Percentiles rank a stretch among this genome's conserved stretches.
Conservation (phyloP, 2,888 invertebrate species). For the Nasonovia ribisnigri region DNA sequence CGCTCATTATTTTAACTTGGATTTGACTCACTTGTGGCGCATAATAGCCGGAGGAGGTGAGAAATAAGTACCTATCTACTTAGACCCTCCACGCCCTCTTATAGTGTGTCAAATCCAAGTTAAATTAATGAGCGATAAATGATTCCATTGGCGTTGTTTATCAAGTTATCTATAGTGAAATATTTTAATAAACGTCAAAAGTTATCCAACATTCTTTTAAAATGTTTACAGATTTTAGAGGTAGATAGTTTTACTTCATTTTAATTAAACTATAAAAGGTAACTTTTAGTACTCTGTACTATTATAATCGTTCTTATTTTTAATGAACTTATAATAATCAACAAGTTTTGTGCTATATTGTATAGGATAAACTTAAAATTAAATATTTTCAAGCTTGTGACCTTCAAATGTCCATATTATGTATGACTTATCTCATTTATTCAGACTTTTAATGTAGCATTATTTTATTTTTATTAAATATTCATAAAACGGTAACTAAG, state of each 20-base stretch:
- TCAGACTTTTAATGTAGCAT: background rate
- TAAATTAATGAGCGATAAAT: too few species aligned
- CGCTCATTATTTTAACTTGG: too few species aligned
- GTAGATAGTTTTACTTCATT: background rate
- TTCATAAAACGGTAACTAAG: background rate
- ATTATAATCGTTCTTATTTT: background rate
- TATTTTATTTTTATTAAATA: background rate
- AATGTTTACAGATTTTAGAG: background rate
- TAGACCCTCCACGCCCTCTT: too few species aligned
- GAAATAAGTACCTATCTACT: too few species aligned
- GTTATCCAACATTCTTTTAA: too few species aligned
- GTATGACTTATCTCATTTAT: background rate
- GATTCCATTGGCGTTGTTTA: too few species aligned
- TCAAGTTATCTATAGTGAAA: too few species aligned
- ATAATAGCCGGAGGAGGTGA: too few species aligned
- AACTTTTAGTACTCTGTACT: background rate
- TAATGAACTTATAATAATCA: background rate
- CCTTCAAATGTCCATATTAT: background rate
- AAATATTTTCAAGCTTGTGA: background rate
- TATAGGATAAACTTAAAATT: background rate
- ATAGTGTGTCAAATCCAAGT: too few species aligned
- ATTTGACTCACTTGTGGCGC: too few species aligned
- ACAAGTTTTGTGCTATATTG: background rate
- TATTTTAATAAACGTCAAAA: too few species aligned
- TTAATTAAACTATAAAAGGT: background rate